phyloP scores from a whole-genome alignment of 2,113 vertebrate genomes.

The Cebus imitator region DNA sequence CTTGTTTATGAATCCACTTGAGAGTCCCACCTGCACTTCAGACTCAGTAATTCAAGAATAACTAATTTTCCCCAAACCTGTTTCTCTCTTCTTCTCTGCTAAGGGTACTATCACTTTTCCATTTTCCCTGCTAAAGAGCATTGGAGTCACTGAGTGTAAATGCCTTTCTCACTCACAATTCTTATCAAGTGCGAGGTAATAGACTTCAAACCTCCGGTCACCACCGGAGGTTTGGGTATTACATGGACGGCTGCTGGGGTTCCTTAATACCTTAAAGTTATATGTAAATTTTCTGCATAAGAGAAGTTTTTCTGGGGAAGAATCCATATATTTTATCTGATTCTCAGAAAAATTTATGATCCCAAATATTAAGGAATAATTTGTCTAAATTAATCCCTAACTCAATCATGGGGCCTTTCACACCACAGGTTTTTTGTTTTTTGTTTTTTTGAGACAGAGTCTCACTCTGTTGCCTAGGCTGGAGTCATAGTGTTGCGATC shows the following conservation, averaged over 20 bases:
- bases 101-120: not conserved
- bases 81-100: not conserved
- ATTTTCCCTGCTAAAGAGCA: not conserved
- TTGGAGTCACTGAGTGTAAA: not conserved
- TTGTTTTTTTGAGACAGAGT: not conserved
- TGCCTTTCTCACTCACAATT: not conserved
- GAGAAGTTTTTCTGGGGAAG: not conserved
- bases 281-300: not conserved
- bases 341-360: constrained; percentile 17
- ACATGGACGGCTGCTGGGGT: not conserved
- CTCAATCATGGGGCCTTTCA: not conserved
- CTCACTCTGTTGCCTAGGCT: too few species aligned
- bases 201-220: too few species aligned
- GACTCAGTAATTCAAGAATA: not conserved
- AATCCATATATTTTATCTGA: not conserved
- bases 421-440: not conserved
- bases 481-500: too few species aligned
- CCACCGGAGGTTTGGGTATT: not conserved
- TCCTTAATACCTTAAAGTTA: constrained; percentile 6
- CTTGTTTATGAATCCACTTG: not conserved
- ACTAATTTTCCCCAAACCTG: not conserved
- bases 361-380: not conserved
- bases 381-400: not conserved
- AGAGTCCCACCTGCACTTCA: not conserved
- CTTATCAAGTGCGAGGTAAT: not conserved